These are phyloP conservation scores for Diplodus sargus DNA, from an alignment of 2,797 vertebrate species.

Conservation along the genomic window DNA sequence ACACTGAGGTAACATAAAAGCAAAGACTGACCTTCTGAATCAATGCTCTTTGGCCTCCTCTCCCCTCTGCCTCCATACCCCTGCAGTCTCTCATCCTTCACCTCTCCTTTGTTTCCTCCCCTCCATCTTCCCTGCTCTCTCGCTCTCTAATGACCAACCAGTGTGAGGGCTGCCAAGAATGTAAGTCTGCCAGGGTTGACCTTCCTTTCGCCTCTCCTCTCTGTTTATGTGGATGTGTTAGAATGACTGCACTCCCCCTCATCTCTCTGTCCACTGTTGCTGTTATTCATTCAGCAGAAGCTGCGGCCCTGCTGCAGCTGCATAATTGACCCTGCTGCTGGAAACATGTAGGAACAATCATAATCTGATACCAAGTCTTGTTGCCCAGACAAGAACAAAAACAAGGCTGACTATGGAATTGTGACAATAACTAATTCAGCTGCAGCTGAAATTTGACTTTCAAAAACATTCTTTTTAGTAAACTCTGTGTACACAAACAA, in stretches of 20 bases:
- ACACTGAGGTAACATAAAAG: neutral
- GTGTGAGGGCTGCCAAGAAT: constrained; percentile 69
- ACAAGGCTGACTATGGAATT: neutral
- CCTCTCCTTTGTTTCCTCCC: constrained; percentile 30
- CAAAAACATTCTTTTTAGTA: no score
- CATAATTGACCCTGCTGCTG: constrained; percentile 50
- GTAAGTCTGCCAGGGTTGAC: constrained; percentile 67
- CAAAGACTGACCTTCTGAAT: constrained; percentile 51
- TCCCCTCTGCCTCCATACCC: constrained; percentile 11
- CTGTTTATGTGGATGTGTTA: constrained; percentile 60
- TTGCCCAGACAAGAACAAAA: constrained; percentile 16
- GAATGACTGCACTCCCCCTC: constrained; percentile 49
- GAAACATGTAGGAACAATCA: constrained; percentile 51
- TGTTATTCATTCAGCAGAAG: constrained; percentile 57
- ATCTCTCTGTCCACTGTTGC: constrained; percentile 29
- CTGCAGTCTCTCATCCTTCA: constrained; percentile 42
- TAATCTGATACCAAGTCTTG: constrained; percentile 23
- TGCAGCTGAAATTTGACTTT: neutral
- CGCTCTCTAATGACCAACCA: constrained; percentile 57
- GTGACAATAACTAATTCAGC: neutral
- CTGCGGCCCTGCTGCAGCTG: constrained; percentile 39
- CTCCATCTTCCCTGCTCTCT: constrained; percentile 28
- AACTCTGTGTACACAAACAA: no score
- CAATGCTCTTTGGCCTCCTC: constrained; percentile 32
- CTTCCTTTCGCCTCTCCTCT: constrained; percentile 69